A percentile compares a stretch with the other conserved stretches of the same genome.
Evolutionary conservation across 2,888 invertebrate species (phyloP).

Genomic region (Furcula furcula): DNA sequence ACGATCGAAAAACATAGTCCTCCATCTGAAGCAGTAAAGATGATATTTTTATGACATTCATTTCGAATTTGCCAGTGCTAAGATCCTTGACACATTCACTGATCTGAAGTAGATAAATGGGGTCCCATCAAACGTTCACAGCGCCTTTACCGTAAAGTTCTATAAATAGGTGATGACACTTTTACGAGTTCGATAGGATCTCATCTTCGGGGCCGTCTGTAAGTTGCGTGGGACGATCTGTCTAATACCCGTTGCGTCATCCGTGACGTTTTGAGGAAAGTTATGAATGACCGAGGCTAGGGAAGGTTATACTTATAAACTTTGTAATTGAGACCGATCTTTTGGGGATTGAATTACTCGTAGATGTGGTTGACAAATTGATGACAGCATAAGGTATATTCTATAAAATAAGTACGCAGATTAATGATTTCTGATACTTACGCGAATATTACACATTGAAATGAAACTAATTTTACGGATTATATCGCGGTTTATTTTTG

Average conservation of each 20-base stretch:
- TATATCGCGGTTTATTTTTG: too few relatives aligned
- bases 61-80: too few relatives aligned
- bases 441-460: too few relatives aligned
- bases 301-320: neutral
- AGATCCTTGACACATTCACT: constrained; percentile 11
- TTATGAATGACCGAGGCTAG: neutral
- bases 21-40: too few relatives aligned
- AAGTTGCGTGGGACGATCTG: constrained; percentile 9
- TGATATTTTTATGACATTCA: too few relatives aligned
- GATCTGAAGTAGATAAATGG: constrained; percentile 44
- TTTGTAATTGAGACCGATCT: neutral
- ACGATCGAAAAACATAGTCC: too few relatives aligned
- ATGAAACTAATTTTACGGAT: too few relatives aligned
- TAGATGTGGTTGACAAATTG: too few relatives aligned
- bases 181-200: constrained; percentile 35
- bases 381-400: too few relatives aligned
- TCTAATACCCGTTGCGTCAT: constrained; percentile 9
- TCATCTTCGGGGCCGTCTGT: constrained; percentile 12
- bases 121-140: constrained; percentile 24
- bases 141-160: constrained; percentile 15
- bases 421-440: too few relatives aligned
- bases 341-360: too few relatives aligned
- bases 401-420: too few relatives aligned
- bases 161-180: constrained; percentile 27
- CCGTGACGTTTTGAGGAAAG: neutral